Conservation (phyloP, 2,113 vertebrate genomes). For the Centropus unirufus region DNA sequence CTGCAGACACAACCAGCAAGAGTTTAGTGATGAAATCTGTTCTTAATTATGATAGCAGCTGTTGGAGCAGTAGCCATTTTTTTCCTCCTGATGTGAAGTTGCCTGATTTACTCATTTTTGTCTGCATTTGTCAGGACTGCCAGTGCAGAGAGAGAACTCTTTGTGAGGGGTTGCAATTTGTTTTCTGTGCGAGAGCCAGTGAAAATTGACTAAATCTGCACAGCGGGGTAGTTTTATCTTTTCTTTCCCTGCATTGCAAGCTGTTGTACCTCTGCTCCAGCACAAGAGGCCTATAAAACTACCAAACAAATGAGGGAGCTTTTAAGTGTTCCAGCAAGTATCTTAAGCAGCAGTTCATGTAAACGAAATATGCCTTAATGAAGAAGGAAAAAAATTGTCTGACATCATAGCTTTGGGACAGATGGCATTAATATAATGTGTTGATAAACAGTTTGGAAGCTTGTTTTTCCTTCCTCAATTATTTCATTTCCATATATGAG, state of each 20-base stretch:
- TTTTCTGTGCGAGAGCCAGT: constrained; percentile 79
- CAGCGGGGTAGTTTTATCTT: constrained; percentile 78
- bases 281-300: constrained; percentile 78
- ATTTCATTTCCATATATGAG: constrained; percentile 19
- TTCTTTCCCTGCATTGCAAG: constrained; percentile 72
- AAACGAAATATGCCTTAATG: constrained; percentile 66
- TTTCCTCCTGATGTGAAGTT: constrained; percentile 78
- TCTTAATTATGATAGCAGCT: constrained; percentile 86
- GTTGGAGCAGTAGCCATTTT: constrained; percentile 75
- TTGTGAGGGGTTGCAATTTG: constrained; percentile 79
- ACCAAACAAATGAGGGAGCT: constrained; percentile 73
- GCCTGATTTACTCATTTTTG: constrained; percentile 81
- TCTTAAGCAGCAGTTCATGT: constrained; percentile 67
- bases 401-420: constrained; percentile 42
- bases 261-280: constrained; percentile 76
- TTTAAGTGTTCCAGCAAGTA: constrained; percentile 74
- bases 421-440: constrained; percentile 69
- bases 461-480: constrained; percentile 45
- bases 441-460: constrained; percentile 62
- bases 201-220: constrained; percentile 78
- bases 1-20: constrained; percentile 78
- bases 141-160: constrained; percentile 75
- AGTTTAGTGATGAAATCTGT: constrained; percentile 86
- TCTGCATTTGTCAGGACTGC: constrained; percentile 77
- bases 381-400: constrained; percentile 36